Conservation (phyloP, 2,113 vertebrate species). For the Dryoscopus gambensis region DNA sequence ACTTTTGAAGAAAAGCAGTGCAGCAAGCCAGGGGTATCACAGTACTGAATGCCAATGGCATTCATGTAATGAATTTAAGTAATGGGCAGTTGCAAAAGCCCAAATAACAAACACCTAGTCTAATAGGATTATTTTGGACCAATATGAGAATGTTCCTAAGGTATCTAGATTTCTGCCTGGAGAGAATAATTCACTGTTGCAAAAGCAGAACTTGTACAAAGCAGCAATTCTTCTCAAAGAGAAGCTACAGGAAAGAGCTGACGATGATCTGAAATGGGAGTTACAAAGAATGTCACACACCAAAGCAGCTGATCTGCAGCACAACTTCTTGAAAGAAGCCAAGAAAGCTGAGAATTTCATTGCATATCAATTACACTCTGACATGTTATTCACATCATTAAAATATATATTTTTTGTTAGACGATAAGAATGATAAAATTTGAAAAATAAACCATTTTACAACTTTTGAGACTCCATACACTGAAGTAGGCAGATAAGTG, state of each 20-base stretch:
- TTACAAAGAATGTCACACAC: neutral
- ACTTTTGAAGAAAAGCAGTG: neutral
- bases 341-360: neutral
- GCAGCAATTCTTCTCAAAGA: neutral
- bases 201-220: neutral
- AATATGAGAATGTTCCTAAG: neutral
- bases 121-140: neutral
- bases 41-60: neutral
- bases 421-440: neutral
- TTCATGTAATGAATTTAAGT: neutral
- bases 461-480: neutral
- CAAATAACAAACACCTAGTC: neutral
- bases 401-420: neutral
- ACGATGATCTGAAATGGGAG: neutral
- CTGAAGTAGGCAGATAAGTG: neutral
- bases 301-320: neutral
- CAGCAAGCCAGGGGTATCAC: neutral
- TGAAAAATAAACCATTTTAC: neutral
- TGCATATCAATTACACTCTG: neutral
- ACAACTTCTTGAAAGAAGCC: neutral
- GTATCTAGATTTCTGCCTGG: neutral
- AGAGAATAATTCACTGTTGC: neutral
- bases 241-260: neutral
- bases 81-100: neutral
- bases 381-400: neutral